Evolutionary conservation across 2,113 vertebrate genomes (phyloP), one percentile per base, ranked within the genome.

Genomic region (Caranx ignobilis): DNA sequence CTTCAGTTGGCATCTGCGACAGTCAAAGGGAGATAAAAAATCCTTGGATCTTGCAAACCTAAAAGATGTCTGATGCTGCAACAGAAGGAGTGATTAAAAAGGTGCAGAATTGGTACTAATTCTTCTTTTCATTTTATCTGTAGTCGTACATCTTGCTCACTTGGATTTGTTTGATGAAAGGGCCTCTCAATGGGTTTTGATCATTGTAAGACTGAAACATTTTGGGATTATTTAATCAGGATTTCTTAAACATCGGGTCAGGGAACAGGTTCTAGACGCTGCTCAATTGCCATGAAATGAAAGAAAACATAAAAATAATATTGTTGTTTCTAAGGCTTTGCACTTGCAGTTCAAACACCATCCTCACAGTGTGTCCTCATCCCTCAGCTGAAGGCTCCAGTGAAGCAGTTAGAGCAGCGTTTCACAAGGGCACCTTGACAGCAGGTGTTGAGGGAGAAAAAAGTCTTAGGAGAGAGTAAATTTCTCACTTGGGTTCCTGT

Each of bases 21-120:
- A 82, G 82, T 90, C 79, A 92, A 85, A 91, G 72, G 73, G 61
- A 86, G 87, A 92, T 89, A 79, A 79, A 76, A 82, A 85, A 86
- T 41, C 52, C 61, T 85, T 74, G 66, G 84, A 89, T 88, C 81
- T 77, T 71, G 57, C 43, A 76, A 81, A 85, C 61, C 48, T 50
- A 64, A 87, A 82, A 81, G 70, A 84, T 37, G 67, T 87, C 78
- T 87, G 77, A 88, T 81, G 79, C 61, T 3, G 52, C 77, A 82
- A 79, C 80, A 77, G 81, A 85, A 85, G 75, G 61, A 65, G 61
- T 67, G 82, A 90, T 88, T 87, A 83, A 85, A 87, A 88, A 71
- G 84, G 83, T 85, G 86, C 66, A 56, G 68, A 62, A 81, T 55
- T 66, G 50, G n/a, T 79, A 76, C 16, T 77, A 65, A 79, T 79